phyloP scores from a whole-genome alignment of 2,113 vertebrate species.

The Gavia stellata region DNA sequence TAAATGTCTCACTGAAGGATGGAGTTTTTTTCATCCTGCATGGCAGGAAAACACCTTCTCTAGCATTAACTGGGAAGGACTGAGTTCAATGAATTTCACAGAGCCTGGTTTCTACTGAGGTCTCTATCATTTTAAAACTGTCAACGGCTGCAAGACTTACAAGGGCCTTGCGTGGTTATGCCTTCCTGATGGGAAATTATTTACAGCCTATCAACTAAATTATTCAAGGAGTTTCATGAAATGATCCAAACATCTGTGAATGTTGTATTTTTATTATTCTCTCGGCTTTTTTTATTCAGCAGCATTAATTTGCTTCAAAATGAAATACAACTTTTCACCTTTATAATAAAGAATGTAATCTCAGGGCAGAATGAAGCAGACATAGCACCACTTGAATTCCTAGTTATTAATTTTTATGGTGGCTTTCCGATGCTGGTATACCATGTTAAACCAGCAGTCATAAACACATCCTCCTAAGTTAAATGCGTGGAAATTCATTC shows the following conservation, averaged over 20 bases:
- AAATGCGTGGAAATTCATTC: not conserved
- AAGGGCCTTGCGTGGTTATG: not conserved
- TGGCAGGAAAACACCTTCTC: not conserved
- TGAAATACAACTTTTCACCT: not conserved
- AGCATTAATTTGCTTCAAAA: not conserved
- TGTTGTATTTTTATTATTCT: not conserved
- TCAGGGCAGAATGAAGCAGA: not conserved
- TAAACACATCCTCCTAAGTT: not conserved
- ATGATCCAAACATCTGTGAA: not conserved
- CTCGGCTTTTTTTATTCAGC: not conserved
- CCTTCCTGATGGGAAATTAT: not conserved
- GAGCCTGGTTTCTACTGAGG: not conserved
- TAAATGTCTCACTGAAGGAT: not conserved
- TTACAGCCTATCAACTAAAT: not conserved
- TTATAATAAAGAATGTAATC: not conserved
- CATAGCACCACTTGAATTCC: not conserved
- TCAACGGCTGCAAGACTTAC: not conserved
- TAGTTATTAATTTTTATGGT: not conserved
- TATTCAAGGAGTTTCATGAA: not conserved
- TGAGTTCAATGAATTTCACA: not conserved
- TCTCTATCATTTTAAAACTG: not conserved
- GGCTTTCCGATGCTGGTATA: not conserved
- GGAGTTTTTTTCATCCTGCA: not conserved
- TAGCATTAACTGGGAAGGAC: not conserved
- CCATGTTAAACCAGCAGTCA: not conserved